These are phyloP conservation scores for Halesus radiatus DNA, from an alignment of 1,140 invertebrate genomes.

Conservation along the genomic window DNA sequence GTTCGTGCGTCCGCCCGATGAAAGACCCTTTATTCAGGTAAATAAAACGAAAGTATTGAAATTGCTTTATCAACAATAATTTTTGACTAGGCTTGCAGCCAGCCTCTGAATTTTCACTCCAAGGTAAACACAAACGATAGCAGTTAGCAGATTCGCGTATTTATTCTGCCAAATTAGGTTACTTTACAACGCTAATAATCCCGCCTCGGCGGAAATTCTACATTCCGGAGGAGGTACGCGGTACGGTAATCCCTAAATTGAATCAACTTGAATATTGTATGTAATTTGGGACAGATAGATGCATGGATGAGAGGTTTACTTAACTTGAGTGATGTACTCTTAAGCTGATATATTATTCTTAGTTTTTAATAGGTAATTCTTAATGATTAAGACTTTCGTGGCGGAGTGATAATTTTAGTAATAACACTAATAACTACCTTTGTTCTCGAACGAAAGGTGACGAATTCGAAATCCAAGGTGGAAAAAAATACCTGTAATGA, in stretches of 20 bases:
- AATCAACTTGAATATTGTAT: conserved; percentile 24
- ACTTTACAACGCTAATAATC: conserved; percentile 55
- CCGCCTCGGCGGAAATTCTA: background rate
- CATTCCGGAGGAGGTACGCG: background rate
- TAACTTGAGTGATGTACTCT: background rate
- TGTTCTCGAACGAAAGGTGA: too few species aligned
- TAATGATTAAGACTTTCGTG: too few species aligned
- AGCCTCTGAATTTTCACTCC: conserved; percentile 20
- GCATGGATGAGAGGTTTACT: background rate
- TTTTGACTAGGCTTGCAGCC: conserved; percentile 3
- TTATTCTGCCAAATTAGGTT: conserved; percentile 56
- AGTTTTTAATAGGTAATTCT: too few species aligned
- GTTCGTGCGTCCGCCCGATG: background rate
- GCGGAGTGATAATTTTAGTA: too few species aligned
- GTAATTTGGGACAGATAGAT: conserved; percentile 19
- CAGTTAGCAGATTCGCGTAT: conserved; percentile 54
- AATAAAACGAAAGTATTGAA: conserved; percentile 8
- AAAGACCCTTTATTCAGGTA: conserved; percentile 12
- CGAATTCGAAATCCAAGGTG: too few species aligned
- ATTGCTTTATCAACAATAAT: conserved; percentile 29
- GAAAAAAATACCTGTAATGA: too few species aligned
- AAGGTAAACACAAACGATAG: conserved; percentile 50
- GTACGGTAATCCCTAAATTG: conserved; percentile 1
- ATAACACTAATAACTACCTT: too few species aligned
- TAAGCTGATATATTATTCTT: background rate